Conservation (phyloP, 2,888 invertebrate species). For the Plagiodera versicolora region DNA sequence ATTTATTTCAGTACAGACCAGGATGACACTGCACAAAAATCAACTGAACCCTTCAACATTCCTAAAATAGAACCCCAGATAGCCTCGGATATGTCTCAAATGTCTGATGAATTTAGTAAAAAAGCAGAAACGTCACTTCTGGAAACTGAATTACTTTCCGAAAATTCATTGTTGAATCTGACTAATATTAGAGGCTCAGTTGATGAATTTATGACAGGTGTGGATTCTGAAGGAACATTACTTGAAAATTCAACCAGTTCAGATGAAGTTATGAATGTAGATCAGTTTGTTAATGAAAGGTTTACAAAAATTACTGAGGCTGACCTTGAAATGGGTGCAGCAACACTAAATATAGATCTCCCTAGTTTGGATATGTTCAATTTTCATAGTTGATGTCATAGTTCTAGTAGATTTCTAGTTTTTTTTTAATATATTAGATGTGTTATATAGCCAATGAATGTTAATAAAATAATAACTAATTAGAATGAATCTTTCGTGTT, state of each 20-base stretch:
- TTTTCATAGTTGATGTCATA: conserved; percentile 43
- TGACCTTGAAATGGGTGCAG: conserved; percentile 43
- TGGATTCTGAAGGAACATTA: conserved; percentile 44
- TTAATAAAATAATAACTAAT: too few relatives aligned
- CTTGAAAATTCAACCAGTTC: conserved; percentile 51
- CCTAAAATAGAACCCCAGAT: conserved; percentile 10
- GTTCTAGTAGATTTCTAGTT: background rate
- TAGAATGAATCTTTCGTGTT: too few relatives aligned
- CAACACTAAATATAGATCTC: conserved; percentile 47
- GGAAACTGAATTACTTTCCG: conserved; percentile 37
- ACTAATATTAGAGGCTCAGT: conserved; percentile 40
- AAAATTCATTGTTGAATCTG: conserved; percentile 41
- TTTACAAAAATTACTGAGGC: conserved; percentile 52
- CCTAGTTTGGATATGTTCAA: conserved; percentile 51
- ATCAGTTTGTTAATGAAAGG: conserved; percentile 54
- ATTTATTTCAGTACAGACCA: conserved; percentile 2
- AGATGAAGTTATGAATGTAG: conserved; percentile 54
- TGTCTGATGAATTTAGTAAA: conserved; percentile 7
- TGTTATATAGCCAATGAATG: too few relatives aligned
- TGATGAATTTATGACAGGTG: conserved; percentile 48
- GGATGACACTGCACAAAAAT: background rate
- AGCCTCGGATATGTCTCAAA: conserved; percentile 2
- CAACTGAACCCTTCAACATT: background rate
- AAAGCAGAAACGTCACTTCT: conserved; percentile 14
- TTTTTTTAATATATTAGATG: too few relatives aligned